Conservation (phyloP, 2,797 vertebrate genomes). For the Poecilia velifera region DNA sequence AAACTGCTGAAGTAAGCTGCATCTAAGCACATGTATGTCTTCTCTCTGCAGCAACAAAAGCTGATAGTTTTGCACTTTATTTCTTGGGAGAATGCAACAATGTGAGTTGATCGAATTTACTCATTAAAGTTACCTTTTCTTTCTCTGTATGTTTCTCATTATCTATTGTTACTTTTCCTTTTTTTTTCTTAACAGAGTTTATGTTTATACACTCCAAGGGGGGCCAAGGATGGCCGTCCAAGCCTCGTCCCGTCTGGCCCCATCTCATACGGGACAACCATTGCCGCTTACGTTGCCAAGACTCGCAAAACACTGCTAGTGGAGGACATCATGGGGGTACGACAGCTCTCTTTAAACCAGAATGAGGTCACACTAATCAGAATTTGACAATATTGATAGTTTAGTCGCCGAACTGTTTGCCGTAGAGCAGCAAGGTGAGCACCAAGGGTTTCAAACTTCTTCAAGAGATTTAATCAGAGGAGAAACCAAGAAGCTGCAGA, state of each 20-base stretch:
- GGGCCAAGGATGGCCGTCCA: constrained; percentile 90
- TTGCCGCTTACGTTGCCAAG: constrained; percentile 97
- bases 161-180: constrained; percentile 36
- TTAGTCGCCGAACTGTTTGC: neutral
- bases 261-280: constrained; percentile 91
- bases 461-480: neutral
- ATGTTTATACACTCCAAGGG: constrained; percentile 93
- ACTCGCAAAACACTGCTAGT: constrained; percentile 93
- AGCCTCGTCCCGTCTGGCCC: constrained; percentile 91
- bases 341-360: constrained; percentile 23
- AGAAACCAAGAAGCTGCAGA: neutral
- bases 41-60: constrained; percentile 91
- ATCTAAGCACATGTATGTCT: constrained; percentile 12
- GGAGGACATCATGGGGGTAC: constrained; percentile 95
- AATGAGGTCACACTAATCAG: neutral
- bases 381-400: constrained; percentile 5
- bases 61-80: constrained; percentile 99
- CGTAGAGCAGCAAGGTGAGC: neutral
- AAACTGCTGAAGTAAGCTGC: constrained; percentile 12
- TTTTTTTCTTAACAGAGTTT: constrained; percentile 85
- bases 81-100: constrained; percentile 99
- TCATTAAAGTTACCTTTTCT: constrained; percentile 11
- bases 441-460: neutral
- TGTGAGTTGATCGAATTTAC: constrained; percentile 82
- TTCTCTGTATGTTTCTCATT: constrained; percentile 19